These are phyloP conservation scores for Mormyrus proboscirostris DNA, from an alignment of 2,797 vertebrate genomes.

Conservation along the genomic window DNA sequence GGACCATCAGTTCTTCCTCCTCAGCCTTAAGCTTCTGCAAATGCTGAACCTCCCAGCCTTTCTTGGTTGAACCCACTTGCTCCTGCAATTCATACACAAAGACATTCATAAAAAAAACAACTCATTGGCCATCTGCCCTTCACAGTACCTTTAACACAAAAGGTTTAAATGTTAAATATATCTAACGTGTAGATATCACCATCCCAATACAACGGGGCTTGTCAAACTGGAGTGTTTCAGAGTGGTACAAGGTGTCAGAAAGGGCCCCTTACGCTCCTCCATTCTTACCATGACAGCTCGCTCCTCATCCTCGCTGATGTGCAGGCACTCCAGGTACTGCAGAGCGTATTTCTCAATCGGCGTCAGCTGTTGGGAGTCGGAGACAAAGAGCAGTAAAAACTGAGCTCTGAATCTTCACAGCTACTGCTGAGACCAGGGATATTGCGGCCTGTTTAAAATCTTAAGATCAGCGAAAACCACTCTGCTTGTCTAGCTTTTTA, in stretches of 20 bases:
- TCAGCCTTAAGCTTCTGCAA: constrained; percentile 70
- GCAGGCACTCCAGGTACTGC: constrained; percentile 83
- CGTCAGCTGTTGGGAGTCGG: constrained; percentile 66
- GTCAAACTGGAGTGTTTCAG: background rate
- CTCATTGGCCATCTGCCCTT: background rate
- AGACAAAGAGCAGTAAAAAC: background rate
- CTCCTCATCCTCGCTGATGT: constrained; percentile 65
- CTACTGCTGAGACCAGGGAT: background rate
- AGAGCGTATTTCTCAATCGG: constrained; percentile 88
- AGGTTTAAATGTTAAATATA: background rate
- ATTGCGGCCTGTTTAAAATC: background rate
- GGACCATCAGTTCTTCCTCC: constrained; percentile 62
- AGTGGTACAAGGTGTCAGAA: too few species aligned
- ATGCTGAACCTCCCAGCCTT: constrained; percentile 73
- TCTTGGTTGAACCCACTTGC: constrained; percentile 68
- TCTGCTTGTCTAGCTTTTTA: background rate
- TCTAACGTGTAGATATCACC: background rate
- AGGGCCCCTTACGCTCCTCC: background rate
- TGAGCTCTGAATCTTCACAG: background rate
- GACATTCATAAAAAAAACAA: background rate
- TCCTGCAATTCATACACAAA: constrained; percentile 48
- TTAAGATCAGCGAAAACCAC: background rate
- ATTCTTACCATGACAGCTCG: constrained; percentile 62
- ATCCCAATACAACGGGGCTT: background rate
- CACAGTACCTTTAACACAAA: background rate